Percentiles rank a stretch among this genome's conserved stretches.
Conservation (phyloP, 2,797 vertebrate genomes). For the Mormyrops attenuatus region DNA sequence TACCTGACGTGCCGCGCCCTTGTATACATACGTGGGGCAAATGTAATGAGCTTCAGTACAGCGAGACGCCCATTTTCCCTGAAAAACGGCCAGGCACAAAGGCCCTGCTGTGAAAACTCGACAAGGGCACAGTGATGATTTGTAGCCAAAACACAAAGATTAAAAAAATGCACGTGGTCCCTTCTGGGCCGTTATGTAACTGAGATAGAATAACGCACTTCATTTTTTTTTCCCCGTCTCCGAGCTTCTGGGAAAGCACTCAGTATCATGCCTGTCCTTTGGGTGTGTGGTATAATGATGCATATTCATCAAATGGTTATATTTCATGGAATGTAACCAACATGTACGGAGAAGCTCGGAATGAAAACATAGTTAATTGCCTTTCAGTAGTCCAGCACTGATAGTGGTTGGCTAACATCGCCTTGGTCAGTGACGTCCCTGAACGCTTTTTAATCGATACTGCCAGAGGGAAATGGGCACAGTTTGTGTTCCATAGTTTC, state of each 20-base stretch:
- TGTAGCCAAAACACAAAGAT: slow-evolving; percentile 4
- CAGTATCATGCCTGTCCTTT: neutral
- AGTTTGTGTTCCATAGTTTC: neutral
- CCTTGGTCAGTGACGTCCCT: neutral
- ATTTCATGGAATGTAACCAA: neutral
- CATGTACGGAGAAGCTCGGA: neutral
- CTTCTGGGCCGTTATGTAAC: neutral
- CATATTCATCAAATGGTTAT: slow-evolving; percentile 9
- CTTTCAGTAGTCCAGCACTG: neutral
- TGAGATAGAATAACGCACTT: neutral
- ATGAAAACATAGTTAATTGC: neutral
- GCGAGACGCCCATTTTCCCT: neutral
- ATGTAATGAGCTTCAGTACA: neutral
- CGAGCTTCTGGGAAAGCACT: neutral
- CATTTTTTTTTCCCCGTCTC: neutral
- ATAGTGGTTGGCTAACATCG: neutral
- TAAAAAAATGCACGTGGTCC: neutral
- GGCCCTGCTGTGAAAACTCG: neutral
- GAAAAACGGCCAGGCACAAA: neutral
- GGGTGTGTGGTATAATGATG: neutral
- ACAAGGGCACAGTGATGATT: neutral
- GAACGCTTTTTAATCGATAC: neutral
- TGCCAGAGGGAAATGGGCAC: slow-evolving; percentile 2
- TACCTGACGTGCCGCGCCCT: neutral
- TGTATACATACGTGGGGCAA: neutral